Base-by-base conservation (phyloP, 2,113 vertebrate genomes). In the Seriola rivoliana region DNA sequence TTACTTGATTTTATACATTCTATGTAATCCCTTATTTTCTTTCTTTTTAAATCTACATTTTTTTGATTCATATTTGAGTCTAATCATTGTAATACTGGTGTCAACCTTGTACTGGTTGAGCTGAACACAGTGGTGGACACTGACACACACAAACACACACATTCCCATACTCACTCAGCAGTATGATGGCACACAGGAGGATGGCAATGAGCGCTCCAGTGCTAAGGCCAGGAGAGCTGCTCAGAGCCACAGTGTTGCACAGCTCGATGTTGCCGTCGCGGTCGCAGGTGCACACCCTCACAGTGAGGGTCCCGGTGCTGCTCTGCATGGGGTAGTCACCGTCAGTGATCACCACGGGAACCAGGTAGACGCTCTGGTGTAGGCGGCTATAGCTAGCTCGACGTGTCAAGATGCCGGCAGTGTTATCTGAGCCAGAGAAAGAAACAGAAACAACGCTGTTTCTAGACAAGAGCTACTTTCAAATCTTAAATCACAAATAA, bases 261-360 rank as follows among this genome's bases (percentile, higher is more conserved):
- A 97, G 95, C 80, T 97, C 95, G 96, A 97, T 97, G 90, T 97
- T 97, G 77, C 97, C 97, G 2, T 97, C 90, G 3, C 92, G 95
- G 94, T 97, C 97, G 67, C 98, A 99, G 73, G 96, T 96, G 71
- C 98, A 99, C 64, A 99, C 98, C 46, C 96, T 94, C 88, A 99
- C 96, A 3, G 97, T 97, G 82, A 99, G 96, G 0, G 97, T 99
- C 84, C 96, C 96, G 0, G 98, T 99, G 93, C 97, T 98, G 94
- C 96, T 99, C 93, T 98, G 97, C 85, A 96, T 94, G 50, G 98
- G 98, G 87, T 96, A 95, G 64, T 96, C 96, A 1, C 96, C 95
- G 38, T 99, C 98, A 0, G 96, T 95, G 91, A 99, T 97, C 71
- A 98, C 95, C 93, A 99, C 96, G 4, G 97, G 95, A 80, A 99